phyloP scores from a whole-genome alignment of 2,888 invertebrate species.

The Congeria kusceri region DNA sequence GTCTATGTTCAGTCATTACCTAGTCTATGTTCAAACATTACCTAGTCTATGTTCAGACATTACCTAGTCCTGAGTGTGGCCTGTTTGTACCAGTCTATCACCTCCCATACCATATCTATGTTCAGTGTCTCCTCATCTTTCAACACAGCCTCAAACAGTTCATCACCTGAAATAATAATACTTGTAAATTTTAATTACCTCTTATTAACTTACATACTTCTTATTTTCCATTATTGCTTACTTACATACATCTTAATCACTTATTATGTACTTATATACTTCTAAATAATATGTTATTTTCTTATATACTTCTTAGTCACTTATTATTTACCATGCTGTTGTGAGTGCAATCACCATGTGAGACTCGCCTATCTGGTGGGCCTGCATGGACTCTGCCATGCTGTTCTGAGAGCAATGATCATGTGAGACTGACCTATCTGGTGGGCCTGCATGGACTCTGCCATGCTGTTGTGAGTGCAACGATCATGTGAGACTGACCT shows the following conservation, averaged over 20 bases:
- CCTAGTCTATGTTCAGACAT: not conserved
- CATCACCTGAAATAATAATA: conserved; percentile 59
- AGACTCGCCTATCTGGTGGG: conserved; percentile 47
- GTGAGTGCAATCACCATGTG: too few species aligned
- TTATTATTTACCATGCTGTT: too few species aligned
- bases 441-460: too few species aligned
- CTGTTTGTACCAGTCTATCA: conserved; percentile 73
- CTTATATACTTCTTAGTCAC: too few species aligned
- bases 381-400: conserved; percentile 65
- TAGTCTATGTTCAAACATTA: too few species aligned
- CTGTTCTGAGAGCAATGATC: too few species aligned
- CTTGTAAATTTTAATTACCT: not conserved
- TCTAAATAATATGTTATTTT: not conserved
- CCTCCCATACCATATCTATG: conserved; percentile 72
- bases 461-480: too few species aligned
- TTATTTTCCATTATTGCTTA: not conserved
- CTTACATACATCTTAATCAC: not conserved
- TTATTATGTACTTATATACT: not conserved
- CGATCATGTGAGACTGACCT: too few species aligned
- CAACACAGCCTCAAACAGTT: conserved; percentile 55
- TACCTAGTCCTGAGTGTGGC: conserved; percentile 60
- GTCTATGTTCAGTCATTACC: too few species aligned
- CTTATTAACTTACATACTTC: not conserved
- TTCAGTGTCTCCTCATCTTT: conserved; percentile 70
- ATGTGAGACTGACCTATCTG: too few species aligned